Evolutionary conservation across 2,113 vertebrate species (phyloP), one percentile per base, ranked within the genome.

Genomic region (Indicator maculatus): DNA sequence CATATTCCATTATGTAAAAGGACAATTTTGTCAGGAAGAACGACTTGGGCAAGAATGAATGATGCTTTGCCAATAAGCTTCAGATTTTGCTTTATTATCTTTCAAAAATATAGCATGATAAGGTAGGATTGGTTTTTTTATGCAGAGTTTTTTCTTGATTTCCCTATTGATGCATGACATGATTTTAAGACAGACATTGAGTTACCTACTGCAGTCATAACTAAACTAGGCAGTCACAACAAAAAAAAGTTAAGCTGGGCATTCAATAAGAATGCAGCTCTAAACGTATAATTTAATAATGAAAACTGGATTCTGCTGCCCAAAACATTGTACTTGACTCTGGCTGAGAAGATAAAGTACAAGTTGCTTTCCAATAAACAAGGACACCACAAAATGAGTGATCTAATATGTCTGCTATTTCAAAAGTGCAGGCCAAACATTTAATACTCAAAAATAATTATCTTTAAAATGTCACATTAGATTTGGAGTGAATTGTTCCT

Each of bases 371-470:
- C 70, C 70, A 92, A 72, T 86, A 94, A 90, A 86, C 58, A 88
- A 88, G 55, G 36, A 39, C 52, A 90, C 45, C 45, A 66, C n/a
- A 70, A 77, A 94, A 77, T 11, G 77, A 63, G 31, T 95, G 86
- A 96, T 86, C 80, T 94, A 96, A 88, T 55, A 61, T 60, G 79
- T 95, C 80, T 90, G 88, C 58, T 92, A 89, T 96, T 90, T 31
- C 70, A 86, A 83, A 86, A n/a, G 14, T 75, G 33, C 16, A 74
- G 30, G 58, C 63, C 85, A 93, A 93, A 81, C n/a, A 47, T 82
- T 55, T 63, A 50, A 82, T 76, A 82, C 24, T 82, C n/a, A 84
- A 59, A 59, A 95, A 69, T 50, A 26, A 69, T 84, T 91, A 66
- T 79, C 56, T 86, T 71, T 63, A 76, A 88, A 92, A 81, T 81